These are phyloP conservation scores for Sandelia bainsii DNA, from an alignment of 2,797 vertebrate species.

Conservation along the genomic window DNA sequence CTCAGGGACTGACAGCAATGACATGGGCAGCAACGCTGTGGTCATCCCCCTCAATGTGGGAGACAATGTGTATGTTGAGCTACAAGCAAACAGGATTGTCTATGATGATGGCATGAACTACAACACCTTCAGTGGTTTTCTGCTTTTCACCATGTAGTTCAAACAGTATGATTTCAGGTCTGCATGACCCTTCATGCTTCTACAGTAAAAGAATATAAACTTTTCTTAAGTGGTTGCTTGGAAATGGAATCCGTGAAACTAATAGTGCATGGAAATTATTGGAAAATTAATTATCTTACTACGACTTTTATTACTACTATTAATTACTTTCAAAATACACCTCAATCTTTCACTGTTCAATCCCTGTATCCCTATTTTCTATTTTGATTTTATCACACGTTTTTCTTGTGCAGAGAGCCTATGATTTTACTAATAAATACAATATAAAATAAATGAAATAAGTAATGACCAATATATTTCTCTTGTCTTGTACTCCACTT, in stretches of 20 bases:
- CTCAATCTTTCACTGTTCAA: background rate
- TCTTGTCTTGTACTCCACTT: too few relatives aligned
- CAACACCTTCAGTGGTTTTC: slow-evolving; percentile 74
- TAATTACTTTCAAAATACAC: background rate
- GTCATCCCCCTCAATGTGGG: slow-evolving; percentile 67
- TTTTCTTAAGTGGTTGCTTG: background rate
- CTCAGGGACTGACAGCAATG: slow-evolving; percentile 16
- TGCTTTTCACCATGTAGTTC: slow-evolving; percentile 60
- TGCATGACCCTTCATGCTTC: background rate
- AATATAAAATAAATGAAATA: background rate
- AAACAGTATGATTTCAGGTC: background rate
- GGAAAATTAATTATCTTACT: background rate
- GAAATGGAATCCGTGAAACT: background rate
- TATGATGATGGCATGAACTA: slow-evolving; percentile 53
- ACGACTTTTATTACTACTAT: background rate
- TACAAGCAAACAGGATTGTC: slow-evolving; percentile 34
- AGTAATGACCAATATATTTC: too few relatives aligned
- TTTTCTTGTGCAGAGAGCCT: background rate
- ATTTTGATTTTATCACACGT: background rate
- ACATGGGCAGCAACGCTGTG: slow-evolving; percentile 68
- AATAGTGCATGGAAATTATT: background rate
- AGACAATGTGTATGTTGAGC: slow-evolving; percentile 64
- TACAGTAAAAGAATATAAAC: background rate
- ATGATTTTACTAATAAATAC: background rate
- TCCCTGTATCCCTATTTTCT: background rate